Evolutionary conservation across 2,113 vertebrate species (phyloP), one percentile per base, ranked within the genome.

Genomic region (Canis aureus): DNA sequence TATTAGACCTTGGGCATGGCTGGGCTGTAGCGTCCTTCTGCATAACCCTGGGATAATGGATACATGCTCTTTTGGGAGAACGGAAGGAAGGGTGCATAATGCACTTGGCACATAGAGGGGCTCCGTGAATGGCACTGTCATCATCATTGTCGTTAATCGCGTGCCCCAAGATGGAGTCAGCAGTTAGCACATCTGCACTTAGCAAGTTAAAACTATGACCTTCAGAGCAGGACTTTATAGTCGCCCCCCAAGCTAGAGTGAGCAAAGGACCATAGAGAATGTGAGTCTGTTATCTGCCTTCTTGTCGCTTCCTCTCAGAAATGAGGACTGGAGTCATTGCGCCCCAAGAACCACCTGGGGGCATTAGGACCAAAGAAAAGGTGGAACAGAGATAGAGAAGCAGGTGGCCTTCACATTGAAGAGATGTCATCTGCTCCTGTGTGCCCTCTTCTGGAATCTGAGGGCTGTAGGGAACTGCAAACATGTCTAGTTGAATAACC

Each of bases 121-220:
- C 53, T 22, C 51, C 22, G 0, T 3, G 69, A 17, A 35, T 4
- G 62, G 6, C 22, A 23, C 4, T 74, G 76, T 3, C 7, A 0
- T 17, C 32, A 12, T 8, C 11, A 23, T 27, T 13, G 5, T 20
- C 66, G 60, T 25, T 64, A 8, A 51, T 1, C 27, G 7, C 0
- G 0, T 0, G 0, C 11, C 89, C 57, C 35, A 10, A 43, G 71
- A 27, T 6, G 43, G 57, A 94, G 10, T 13, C 4, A 15, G 25
- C 23, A 3, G 11, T 49, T 38, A 15, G 60, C 22, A 9, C 12
- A 5, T 9, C 64, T 74, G 3, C 10, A 16, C 29, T 13, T 12
- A 0, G 16, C 11, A 66, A 10, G 23, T 83, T 83, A 64, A 64
- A 79, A 80, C 55, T n/a, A 11, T 76, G 76, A 74, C 73, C 35